Conservation (phyloP, 2,888 invertebrate genomes). For the Spisula solida region DNA sequence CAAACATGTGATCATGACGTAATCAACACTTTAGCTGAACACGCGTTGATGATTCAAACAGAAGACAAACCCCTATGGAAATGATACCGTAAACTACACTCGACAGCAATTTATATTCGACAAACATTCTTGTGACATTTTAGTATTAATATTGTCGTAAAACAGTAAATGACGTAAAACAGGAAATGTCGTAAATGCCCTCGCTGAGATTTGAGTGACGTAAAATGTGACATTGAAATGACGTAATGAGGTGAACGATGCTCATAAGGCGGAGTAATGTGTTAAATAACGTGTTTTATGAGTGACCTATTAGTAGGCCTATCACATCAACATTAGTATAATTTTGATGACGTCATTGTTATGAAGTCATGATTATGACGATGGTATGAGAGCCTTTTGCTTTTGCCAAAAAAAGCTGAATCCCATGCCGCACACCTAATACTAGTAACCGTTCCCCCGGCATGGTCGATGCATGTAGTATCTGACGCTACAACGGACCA, state of each 20-base stretch:
- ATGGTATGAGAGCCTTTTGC: background rate
- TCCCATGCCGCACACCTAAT: no score
- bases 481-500: no score
- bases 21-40: background rate
- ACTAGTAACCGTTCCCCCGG: no score
- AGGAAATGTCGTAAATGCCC: background rate
- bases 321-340: no score
- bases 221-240: background rate
- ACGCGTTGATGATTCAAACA: background rate
- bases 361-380: background rate
- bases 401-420: no score
- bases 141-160: background rate
- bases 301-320: background rate
- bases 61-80: background rate
- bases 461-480: no score
- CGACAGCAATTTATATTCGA: background rate
- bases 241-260: background rate
- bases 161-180: background rate
- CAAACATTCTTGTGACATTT: no score
- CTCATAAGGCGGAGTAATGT: background rate
- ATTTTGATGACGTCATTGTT: slow-evolving; percentile 9
- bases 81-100: background rate
- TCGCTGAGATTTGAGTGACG: background rate
- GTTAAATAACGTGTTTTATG: background rate
- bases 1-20: background rate